Evolutionary conservation across 2,797 vertebrate genomes (phyloP), one percentile per base, ranked within the genome.

Genomic region (Pampus argenteus): DNA sequence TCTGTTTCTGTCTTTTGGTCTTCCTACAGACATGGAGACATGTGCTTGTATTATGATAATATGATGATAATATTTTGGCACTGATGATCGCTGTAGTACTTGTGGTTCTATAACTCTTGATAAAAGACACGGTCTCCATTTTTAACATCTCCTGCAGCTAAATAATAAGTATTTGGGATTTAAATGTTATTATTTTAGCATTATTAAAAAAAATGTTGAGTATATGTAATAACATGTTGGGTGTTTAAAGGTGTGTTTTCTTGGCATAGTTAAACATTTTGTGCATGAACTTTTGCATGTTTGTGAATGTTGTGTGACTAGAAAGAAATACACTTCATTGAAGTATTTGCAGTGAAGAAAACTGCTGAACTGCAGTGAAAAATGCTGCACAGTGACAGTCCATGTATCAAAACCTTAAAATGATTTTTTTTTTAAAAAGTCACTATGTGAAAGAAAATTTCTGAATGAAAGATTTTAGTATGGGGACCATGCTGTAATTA

Each of bases 1-100:
- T 82, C 72, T 80, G 36, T 78, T 81, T 87, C 61, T 69, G 66
- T 73, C 61, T 81, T 58, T 71, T 49, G 54, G 55, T 77, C 57
- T 72, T 56, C 18, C 29, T 69, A 15, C 26, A 78, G 56, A 75
- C 11, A 55, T 4, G 9, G 9, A 66, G 59, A 51, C 45, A 36
- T 18, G 2, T 34, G 25, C 34, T 62, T 29, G 36, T 52, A 57
- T 83, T 73, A 73, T 56, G 48, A 80, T 74, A 48, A 76, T 82
- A 80, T 74, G 45, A 76, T 82, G 18, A 71, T 64, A 57, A 70
- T 62, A 50, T 73, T 49, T 71, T 78, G 58, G 29, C 40, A 71
- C 44, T 57, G 18, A 6, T 56, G 48, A 71, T 62, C 58, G 42
- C 49, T 61, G 55, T 13, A 49, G 50, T 44, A 73, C 22, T 58